Evolutionary conservation across 23 tunicate genomes (phyloP).

Genomic region (Halocynthia roretzi): DNA sequence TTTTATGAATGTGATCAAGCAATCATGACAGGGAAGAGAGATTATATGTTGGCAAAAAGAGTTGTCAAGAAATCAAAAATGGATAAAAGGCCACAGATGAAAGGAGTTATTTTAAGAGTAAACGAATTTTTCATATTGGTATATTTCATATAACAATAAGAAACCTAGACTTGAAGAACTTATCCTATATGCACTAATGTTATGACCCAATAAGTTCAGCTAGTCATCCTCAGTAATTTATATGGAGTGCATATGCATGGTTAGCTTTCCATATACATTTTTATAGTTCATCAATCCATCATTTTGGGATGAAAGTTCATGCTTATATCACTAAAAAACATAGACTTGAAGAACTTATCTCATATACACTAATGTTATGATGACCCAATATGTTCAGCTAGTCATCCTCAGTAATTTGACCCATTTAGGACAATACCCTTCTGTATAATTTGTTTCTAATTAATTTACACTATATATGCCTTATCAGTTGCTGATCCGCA

Average conservation of each 20-base stretch:
- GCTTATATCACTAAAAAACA: not conserved
- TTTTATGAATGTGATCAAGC: slow-evolving; percentile 10
- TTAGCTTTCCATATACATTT: too few relatives aligned
- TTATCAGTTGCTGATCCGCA: slow-evolving; percentile 41
- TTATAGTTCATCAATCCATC: not conserved
- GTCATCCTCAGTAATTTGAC: too few relatives aligned
- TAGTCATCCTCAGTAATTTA: too few relatives aligned
- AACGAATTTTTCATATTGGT: not conserved
- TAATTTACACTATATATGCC: not conserved
- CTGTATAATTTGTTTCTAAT: too few relatives aligned
- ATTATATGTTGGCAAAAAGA: slow-evolving; percentile 9
- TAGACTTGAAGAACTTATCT: not conserved
- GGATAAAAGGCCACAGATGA: slow-evolving; percentile 51
- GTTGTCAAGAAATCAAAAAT: slow-evolving; percentile 37
- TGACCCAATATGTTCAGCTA: too few relatives aligned
- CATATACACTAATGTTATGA: too few relatives aligned
- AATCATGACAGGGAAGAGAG: slow-evolving; percentile 6
- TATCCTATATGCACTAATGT: too few relatives aligned
- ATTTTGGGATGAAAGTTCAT: not conserved
- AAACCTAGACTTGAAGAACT: too few relatives aligned
- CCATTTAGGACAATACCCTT: too few relatives aligned
- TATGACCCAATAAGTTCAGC: too few relatives aligned
- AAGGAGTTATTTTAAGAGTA: slow-evolving; percentile 61
- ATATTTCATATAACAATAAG: too few relatives aligned
- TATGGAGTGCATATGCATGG: too few relatives aligned